Conservation (phyloP, 2,797 vertebrate genomes). For the Arnoldichthys spilopterus region DNA sequence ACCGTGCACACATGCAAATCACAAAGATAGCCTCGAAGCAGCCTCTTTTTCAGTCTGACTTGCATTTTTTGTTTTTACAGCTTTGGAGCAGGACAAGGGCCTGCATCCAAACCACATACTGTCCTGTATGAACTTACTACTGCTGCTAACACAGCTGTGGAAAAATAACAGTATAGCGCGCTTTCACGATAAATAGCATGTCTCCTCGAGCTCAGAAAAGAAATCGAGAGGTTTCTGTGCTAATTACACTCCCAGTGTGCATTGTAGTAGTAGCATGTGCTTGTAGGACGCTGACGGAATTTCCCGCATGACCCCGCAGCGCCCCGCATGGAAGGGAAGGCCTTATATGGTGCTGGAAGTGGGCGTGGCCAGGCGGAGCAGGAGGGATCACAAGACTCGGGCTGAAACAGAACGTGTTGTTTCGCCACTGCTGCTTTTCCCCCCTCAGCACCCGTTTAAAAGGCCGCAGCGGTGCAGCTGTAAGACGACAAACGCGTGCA, state of each 20-base stretch:
- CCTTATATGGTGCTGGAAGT: constrained; percentile 82
- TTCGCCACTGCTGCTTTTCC: constrained; percentile 40
- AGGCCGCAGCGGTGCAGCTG: background rate
- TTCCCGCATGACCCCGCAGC: constrained; percentile 80
- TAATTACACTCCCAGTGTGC: background rate
- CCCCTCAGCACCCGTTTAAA: constrained; percentile 12
- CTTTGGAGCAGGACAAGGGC: too few species aligned
- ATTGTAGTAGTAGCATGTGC: background rate
- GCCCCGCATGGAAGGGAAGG: constrained; percentile 69
- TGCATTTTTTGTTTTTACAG: too few species aligned
- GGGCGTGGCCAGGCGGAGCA: constrained; percentile 71
- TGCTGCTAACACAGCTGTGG: too few species aligned
- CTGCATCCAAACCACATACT: too few species aligned
- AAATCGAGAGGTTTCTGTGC: too few species aligned
- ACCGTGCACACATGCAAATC: too few species aligned
- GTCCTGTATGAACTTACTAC: too few species aligned
- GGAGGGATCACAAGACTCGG: constrained; percentile 75
- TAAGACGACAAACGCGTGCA: constrained; percentile 65
- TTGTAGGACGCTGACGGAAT: constrained; percentile 73
- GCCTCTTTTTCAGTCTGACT: too few species aligned
- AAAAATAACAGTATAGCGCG: too few species aligned
- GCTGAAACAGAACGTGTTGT: constrained; percentile 63
- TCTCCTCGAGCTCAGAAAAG: too few species aligned
- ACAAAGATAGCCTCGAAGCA: too few species aligned
- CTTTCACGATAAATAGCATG: too few species aligned